Evolutionary conservation across 1,140 invertebrate genomes (phyloP), one percentile per base, ranked within the genome.

Genomic region (Hylaeus volcanicus): DNA sequence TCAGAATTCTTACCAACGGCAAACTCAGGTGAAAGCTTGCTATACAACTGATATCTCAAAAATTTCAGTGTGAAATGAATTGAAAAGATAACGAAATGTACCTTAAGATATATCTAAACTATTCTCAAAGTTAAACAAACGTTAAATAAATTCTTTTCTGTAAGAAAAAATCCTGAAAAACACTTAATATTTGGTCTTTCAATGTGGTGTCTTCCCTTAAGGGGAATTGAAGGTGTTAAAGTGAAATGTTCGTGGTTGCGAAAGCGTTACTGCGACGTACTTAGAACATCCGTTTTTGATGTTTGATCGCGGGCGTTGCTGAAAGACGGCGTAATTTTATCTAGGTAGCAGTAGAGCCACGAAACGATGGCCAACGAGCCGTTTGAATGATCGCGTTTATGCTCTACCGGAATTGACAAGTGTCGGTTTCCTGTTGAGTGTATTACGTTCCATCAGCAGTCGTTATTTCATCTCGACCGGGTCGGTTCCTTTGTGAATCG

Each of bases 361-460:
- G 61, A 85, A 85, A 78, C 79, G 60, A 61, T 61, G 56, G 26
- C 70, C 78, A 63, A 85, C 82, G 53, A 76, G 56, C 55, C 69
- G 63, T 75, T 78, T 81, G 74, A 85, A 88, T 80, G 78, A 86
- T 73, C 69, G 61, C 60, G 85, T 70, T 78, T 65, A 72, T 58
- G 41, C 82, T 82, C 85, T 58, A 65, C 69, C 61, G 74, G 65
- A 81, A 85, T 85, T 81, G 80, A 85, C 80, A 88, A 88, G 86
- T 88, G 86, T 87, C 86, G 43, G 86, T 74, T 88, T 88, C 86
- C 86, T 85, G 86, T 83, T 82, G 79, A 72, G 74, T 63, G 72
- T 69, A 88, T 87, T 88, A 88, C 76, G 86, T 77, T 75, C 75
- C 83, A 88, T 88, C 86, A 88, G 77, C 74, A 83, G 86, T 87